A percentile compares a stretch with the other conserved stretches of the same genome.
Evolutionary conservation across 2,113 vertebrate genomes (phyloP).

Genomic region (Synchiropus splendidus): DNA sequence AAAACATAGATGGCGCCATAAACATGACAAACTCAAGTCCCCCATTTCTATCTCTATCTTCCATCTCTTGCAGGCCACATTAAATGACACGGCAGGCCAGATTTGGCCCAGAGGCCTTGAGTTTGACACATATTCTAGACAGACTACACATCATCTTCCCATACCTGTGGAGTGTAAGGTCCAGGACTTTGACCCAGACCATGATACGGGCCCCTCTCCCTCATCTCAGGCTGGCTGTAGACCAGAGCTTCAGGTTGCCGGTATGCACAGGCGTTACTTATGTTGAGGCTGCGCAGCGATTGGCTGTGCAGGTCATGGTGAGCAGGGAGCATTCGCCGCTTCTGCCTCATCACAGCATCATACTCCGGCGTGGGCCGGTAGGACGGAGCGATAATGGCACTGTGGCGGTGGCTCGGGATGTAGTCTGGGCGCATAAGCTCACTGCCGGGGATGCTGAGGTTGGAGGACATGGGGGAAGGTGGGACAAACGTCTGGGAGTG

Average conservation of each 20-base stretch:
- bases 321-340: conserved; percentile 69
- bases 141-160: not conserved
- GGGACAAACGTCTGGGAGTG: conserved; percentile 86
- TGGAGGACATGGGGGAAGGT: conserved; percentile 88
- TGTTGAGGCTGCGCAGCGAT: conserved; percentile 89
- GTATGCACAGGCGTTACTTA: conserved; percentile 85
- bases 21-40: too few relatives aligned
- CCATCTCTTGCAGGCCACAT: too few relatives aligned
- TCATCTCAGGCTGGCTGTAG: conserved; percentile 93
- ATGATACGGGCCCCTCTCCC: conserved; percentile 70
- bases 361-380: conserved; percentile 94
- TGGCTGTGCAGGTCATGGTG: conserved; percentile 86
- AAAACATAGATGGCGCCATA: too few relatives aligned
- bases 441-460: conserved; percentile 85
- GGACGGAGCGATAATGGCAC: conserved; percentile 89
- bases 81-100: too few relatives aligned
- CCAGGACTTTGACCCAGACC: conserved; percentile 62
- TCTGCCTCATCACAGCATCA: conserved; percentile 91
- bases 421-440: conserved; percentile 90
- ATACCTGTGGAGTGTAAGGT: conserved; percentile 60
- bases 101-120: too few relatives aligned
- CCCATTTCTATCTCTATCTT: too few relatives aligned
- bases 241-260: conserved; percentile 84
- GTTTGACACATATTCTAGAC: too few relatives aligned
- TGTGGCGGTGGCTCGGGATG: conserved; percentile 89